Conservation (phyloP, 1,140 invertebrate species). For the Aphaenogaster rudis region DNA sequence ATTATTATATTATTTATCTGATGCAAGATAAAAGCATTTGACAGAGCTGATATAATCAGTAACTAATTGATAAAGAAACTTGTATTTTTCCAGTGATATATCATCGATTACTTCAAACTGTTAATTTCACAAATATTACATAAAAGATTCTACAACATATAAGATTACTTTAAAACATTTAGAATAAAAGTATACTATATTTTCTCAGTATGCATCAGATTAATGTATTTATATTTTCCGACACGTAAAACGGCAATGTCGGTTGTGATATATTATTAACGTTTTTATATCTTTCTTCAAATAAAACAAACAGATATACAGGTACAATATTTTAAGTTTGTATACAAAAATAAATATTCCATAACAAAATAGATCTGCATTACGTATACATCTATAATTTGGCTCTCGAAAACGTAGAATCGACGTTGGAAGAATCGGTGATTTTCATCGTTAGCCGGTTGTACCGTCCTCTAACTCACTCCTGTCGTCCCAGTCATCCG, state of each 20-base stretch:
- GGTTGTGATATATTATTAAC: conserved; percentile 43
- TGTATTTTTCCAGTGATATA: not conserved
- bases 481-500: conserved; percentile 67
- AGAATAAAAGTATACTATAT: not conserved
- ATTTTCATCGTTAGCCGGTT: conserved; percentile 16
- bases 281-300: conserved; percentile 41
- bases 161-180: not conserved
- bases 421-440: not conserved
- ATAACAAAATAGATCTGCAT: conserved; percentile 36
- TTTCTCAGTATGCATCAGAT: conserved; percentile 4
- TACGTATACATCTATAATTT: conserved; percentile 35
- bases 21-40: not conserved
- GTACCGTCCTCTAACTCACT: conserved; percentile 49
- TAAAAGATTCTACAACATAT: not conserved
- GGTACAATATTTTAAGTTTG: conserved; percentile 15
- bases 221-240: conserved; percentile 21
- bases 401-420: not conserved
- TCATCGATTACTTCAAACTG: not conserved
- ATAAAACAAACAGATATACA: conserved; percentile 41
- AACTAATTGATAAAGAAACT: conserved; percentile 11
- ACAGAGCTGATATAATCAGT: conserved; percentile 7
- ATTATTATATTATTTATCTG: not conserved
- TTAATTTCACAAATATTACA: not conserved
- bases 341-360: conserved; percentile 65
- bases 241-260: not conserved